Evolutionary conservation across 2,797 vertebrate genomes (phyloP).

Genomic region (Mycteria americana): DNA sequence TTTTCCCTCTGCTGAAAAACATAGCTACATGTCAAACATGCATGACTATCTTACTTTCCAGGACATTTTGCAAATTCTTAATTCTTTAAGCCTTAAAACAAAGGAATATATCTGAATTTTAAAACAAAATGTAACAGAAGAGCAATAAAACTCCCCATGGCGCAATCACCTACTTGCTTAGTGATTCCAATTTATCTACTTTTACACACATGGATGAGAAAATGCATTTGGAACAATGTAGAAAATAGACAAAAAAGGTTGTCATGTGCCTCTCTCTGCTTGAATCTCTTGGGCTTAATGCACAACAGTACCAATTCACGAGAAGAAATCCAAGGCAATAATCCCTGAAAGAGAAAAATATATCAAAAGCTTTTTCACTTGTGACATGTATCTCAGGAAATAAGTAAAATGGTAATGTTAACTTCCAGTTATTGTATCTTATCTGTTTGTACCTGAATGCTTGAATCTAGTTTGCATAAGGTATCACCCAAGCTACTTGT

Average conservation of each 20-base stretch:
- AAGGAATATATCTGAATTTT: not conserved
- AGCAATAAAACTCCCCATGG: not conserved
- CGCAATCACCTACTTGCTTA: not conserved
- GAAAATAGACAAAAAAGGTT: not conserved
- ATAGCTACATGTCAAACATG: not conserved
- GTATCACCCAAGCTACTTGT: not conserved
- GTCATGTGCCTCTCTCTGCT: not conserved
- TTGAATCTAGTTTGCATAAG: not conserved
- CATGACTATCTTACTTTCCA: not conserved
- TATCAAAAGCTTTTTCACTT: not conserved
- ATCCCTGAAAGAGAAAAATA: not conserved
- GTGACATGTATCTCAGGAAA: not conserved
- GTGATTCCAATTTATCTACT: not conserved
- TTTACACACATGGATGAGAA: not conserved
- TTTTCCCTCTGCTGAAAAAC: not conserved
- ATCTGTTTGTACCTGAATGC: not conserved
- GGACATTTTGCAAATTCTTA: not conserved
- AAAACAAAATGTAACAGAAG: not conserved
- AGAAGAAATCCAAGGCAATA: constrained; percentile 13
- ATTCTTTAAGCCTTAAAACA: not conserved
- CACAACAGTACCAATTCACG: not conserved
- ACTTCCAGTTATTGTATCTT: not conserved
- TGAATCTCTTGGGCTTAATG: not conserved
- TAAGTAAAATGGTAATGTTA: not conserved
- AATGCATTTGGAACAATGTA: not conserved